A percentile compares a stretch with the other conserved stretches of the same genome.
phyloP scores from a whole-genome alignment of 2,888 invertebrate species.

The Drosophila nr. fundita region DNA sequence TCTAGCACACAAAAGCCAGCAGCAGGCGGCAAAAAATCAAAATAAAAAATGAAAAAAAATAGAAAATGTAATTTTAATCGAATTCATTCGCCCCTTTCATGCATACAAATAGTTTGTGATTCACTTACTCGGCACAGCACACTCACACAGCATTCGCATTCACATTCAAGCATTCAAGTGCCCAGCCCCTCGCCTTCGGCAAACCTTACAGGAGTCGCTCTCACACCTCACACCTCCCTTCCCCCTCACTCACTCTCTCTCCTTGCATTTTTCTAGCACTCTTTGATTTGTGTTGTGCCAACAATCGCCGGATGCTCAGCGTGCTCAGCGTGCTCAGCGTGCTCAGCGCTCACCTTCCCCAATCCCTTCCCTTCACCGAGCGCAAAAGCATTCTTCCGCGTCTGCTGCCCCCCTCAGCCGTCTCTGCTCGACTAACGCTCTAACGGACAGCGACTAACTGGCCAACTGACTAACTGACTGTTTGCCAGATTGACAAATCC shows the following conservation, averaged over 20 bases:
- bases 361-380: neutral
- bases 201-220: slow-evolving; percentile 68
- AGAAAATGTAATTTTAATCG: slow-evolving; percentile 79
- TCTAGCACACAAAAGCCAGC: slow-evolving; percentile 35
- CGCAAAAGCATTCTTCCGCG: slow-evolving; percentile 62
- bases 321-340: slow-evolving; percentile 13
- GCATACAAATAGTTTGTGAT: slow-evolving; percentile 65
- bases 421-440: neutral
- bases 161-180: slow-evolving; percentile 41
- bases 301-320: slow-evolving; percentile 62
- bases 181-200: slow-evolving; percentile 27
- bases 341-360: neutral
- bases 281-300: slow-evolving; percentile 82
- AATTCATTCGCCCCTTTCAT: slow-evolving; percentile 72
- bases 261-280: slow-evolving; percentile 11
- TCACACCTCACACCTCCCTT: slow-evolving; percentile 8
- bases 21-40: slow-evolving; percentile 54
- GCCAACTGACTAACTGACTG: slow-evolving; percentile 9
- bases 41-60: slow-evolving; percentile 19
- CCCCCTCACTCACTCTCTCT: neutral
- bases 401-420: slow-evolving; percentile 50
- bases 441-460: slow-evolving; percentile 7
- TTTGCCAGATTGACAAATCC: slow-evolving; percentile 32
- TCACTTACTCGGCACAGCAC: slow-evolving; percentile 18
- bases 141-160: slow-evolving; percentile 30